Evolutionary conservation across 2,888 invertebrate genomes (phyloP).

Genomic region (Rotaria macrura): DNA sequence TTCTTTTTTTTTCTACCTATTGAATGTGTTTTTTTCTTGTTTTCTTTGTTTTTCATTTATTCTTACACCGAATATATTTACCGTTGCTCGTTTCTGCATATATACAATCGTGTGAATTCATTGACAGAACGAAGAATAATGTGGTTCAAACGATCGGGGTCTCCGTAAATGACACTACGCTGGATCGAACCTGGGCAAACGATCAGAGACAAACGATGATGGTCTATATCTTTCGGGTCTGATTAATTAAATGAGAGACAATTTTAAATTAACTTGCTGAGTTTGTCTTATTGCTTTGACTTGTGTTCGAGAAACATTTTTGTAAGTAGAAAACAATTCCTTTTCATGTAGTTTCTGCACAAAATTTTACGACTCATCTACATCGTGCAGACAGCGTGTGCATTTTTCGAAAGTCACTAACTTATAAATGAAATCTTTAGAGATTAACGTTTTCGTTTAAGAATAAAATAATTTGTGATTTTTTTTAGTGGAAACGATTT

Average conservation of each 20-base stretch:
- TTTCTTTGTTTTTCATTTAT: neutral
- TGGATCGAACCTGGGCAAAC: neutral
- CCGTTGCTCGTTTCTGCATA: neutral
- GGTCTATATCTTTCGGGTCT: conserved; percentile 9
- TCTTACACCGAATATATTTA: conserved; percentile 3
- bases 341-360: no score
- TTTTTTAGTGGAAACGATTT: no score
- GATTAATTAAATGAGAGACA: neutral
- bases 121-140: neutral
- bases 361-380: no score
- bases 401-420: no score
- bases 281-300: neutral
- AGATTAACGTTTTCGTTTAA: no score
- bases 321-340: no score
- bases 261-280: neutral
- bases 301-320: no score
- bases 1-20: neutral
- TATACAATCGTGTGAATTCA: neutral
- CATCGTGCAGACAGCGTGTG: no score
- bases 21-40: neutral
- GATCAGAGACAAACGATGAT: neutral
- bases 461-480: no score
- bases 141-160: neutral
- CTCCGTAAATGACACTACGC: neutral
- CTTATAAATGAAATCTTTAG: no score